Conservation (phyloP, 2,113 vertebrate genomes). For the crab-eating macaque (Macaca fascicularis) region T2T-MFA8v1.1 NC_088385.1:109497001-109497500, state of each 20-base stretch:
- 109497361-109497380: slow-evolving; percentile 60
- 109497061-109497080: not conserved
- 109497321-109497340: not conserved
- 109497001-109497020: not conserved
- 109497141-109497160: not conserved
- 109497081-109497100: not conserved
- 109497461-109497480: slow-evolving; percentile 80
- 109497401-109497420: slow-evolving; percentile 73
- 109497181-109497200: not conserved
- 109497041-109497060: not conserved
- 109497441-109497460: slow-evolving; percentile 79
- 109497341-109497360: slow-evolving; percentile 43
- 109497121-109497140: not conserved
- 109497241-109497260: slow-evolving; percentile 38
- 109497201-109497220: not conserved
- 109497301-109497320: slow-evolving; percentile 59
- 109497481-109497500: slow-evolving; percentile 81
- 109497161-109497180: not conserved
- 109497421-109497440: slow-evolving; percentile 79
- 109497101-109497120: not conserved
- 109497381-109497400: slow-evolving; percentile 77
- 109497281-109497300: slow-evolving; percentile 26
- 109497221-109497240: not conserved
- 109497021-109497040: not conserved
- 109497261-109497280: slow-evolving; percentile 14